Evolutionary conservation across 1,140 invertebrate species (phyloP), one percentile per base, ranked within the genome.

Genomic region (Bradynema listronoti): DNA sequence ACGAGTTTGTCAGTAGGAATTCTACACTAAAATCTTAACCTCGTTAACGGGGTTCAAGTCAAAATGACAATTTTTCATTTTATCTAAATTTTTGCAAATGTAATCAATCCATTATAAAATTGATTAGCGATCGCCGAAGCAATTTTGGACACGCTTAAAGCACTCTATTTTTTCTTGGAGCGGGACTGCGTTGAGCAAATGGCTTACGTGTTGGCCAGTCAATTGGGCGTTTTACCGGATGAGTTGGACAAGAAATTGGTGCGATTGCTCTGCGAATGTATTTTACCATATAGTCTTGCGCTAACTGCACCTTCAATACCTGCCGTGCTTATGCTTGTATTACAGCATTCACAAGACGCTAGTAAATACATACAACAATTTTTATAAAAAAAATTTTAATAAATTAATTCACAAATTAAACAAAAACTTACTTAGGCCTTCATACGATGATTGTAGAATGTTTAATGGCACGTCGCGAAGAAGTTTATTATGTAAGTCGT

Each of bases 281-380:
- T 99, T 77, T 81, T 98, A 51, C 93, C 94, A 4, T 94, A 95
- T 80, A 93, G 91, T 32, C 87, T 97, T 70, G 86, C 90, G 91
- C 83, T 85, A 85, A 84, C 58, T 9, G 36, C 61, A 34, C 49
- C 72, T 11, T 90, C 91, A 79, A 86, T 93, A 5, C 87, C 91
- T 9, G 89, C 90, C 11, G 88, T 98, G 49, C 86, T 98, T 34
- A 96, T 96, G 87, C 88, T 95, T 84, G 87, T 97, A 14, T 88
- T 98, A 76, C 91, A 97, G 77, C 92, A 96, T 79, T 91, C 90
- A 4, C 86, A 84, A 57, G 91, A 91, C 81, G 85, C 87, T 74
- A 53, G 70, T 69, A 24, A 56, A n/a, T n/a, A n/a, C n/a, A n/a
- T n/a, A n/a, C n/a, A n/a, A n/a, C n/a, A n/a, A n/a, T 16, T 49